A percentile compares a stretch with the other conserved stretches of the same genome.
Evolutionary conservation across 2,797 vertebrate species (phyloP).

Genomic region (Macropus fuliginosus): DNA sequence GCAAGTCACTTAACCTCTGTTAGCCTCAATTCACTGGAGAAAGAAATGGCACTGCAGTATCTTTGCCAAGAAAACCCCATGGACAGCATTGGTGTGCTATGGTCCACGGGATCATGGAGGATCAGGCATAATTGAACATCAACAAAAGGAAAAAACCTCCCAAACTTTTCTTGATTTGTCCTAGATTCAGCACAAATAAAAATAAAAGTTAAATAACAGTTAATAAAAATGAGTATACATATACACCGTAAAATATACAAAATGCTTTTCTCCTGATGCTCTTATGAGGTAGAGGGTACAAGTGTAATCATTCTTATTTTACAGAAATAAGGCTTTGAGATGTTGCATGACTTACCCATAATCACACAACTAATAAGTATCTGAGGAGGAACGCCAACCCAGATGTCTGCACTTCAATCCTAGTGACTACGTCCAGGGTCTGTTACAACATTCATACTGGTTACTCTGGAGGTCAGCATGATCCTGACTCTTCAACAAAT

Average conservation of each 20-base stretch:
- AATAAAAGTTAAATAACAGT: not conserved
- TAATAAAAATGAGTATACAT: too few species aligned
- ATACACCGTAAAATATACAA: not conserved
- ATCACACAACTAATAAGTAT: not conserved
- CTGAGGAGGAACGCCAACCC: not conserved
- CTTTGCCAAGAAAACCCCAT: not conserved
- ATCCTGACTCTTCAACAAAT: not conserved
- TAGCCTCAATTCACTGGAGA: not conserved
- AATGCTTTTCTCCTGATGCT: not conserved
- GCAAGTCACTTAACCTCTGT: not conserved
- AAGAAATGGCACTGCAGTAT: not conserved
- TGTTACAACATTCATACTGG: not conserved
- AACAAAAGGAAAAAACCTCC: not conserved
- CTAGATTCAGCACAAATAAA: not conserved
- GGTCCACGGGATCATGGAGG: not conserved
- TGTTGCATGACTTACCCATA: not conserved
- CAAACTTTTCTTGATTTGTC: not conserved
- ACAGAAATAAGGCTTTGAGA: not conserved
- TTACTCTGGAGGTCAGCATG: not conserved
- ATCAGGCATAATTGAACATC: not conserved
- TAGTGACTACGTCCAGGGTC: not conserved
- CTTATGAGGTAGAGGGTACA: not conserved
- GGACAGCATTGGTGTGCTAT: not conserved
- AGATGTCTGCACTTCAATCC: not conserved
- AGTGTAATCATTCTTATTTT: not conserved